phyloP scores from a whole-genome alignment of 2,113 vertebrate genomes.

The Tiliqua scincoides region DNA sequence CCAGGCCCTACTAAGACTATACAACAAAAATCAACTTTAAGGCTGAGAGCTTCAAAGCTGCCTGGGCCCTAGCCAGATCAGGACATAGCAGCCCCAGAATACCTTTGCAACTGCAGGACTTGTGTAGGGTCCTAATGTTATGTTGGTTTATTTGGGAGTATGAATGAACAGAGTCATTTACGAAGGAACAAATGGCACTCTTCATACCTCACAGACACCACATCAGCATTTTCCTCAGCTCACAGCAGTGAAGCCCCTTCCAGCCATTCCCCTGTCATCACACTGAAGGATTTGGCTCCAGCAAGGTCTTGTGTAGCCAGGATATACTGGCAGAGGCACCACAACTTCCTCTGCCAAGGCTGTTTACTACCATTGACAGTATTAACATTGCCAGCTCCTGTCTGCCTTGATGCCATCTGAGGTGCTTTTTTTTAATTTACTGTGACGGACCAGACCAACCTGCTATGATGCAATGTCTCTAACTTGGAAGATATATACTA shows the following conservation, averaged over 20 bases:
- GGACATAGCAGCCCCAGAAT: neutral
- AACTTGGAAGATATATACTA: neutral
- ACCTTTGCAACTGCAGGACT: neutral
- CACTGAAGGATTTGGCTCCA: neutral
- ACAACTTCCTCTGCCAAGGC: neutral
- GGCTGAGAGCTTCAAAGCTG: too few relatives aligned
- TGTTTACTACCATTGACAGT: rapidly evolving
- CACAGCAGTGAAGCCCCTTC: neutral
- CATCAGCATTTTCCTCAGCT: neutral
- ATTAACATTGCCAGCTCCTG: neutral
- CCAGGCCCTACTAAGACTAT: too few relatives aligned
- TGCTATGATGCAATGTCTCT: neutral
- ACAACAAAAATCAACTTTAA: too few relatives aligned
- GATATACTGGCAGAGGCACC: rapidly evolving
- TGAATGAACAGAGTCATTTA: neutral
- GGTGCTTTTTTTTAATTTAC: neutral
- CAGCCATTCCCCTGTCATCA: neutral
- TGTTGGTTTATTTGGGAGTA: rapidly evolving
- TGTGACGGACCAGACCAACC: neutral
- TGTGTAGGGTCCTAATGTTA: rapidly evolving
- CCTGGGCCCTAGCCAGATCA: neutral
- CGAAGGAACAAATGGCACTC: neutral
- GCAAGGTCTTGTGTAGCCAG: neutral
- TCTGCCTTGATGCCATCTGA: neutral
- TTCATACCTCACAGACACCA: neutral